Evolutionary conservation across 64 coral and sea anemone species (phyloP).

Genomic region (Anthopleura sola): DNA sequence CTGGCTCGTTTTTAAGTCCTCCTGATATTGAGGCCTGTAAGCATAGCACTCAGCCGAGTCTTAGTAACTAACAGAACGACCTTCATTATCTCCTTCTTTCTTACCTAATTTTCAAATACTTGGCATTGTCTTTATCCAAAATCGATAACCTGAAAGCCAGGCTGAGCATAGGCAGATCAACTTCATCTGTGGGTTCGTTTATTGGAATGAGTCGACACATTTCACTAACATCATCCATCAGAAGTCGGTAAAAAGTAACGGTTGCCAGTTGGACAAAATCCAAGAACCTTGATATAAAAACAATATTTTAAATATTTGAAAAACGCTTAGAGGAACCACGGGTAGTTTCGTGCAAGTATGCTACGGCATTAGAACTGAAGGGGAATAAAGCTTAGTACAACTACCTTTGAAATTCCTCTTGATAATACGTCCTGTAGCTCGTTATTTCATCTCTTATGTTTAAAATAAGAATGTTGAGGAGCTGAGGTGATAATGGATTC

Average conservation of each 20-base stretch:
- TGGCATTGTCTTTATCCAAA: constrained; percentile 46
- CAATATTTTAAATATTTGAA: background rate
- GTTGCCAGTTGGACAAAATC: constrained; percentile 80
- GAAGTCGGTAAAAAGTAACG: constrained; percentile 59
- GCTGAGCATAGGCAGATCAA: constrained; percentile 64
- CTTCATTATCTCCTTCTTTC: background rate
- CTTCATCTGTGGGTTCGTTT: constrained; percentile 17
- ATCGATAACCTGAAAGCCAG: constrained; percentile 83
- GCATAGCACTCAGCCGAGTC: too few species aligned
- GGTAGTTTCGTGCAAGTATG: background rate
- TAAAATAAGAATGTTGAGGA: constrained; percentile 68
- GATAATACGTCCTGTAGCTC: constrained; percentile 61
- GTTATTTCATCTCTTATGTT: constrained; percentile 72
- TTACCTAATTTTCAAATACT: background rate
- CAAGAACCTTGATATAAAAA: constrained; percentile 56
- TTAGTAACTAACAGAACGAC: too few species aligned
- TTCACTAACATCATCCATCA: constrained; percentile 76
- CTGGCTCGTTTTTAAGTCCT: too few species aligned
- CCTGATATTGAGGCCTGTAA: too few species aligned
- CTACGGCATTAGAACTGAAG: background rate
- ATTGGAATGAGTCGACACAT: constrained; percentile 62
- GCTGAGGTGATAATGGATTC: constrained; percentile 37
- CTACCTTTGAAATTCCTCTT: constrained; percentile 73
- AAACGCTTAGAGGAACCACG: too few species aligned
- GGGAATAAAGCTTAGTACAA: background rate